These are phyloP conservation scores for Himantopus leucocephalus DNA, from an alignment of 2,113 vertebrate species.

Conservation along the genomic window DNA sequence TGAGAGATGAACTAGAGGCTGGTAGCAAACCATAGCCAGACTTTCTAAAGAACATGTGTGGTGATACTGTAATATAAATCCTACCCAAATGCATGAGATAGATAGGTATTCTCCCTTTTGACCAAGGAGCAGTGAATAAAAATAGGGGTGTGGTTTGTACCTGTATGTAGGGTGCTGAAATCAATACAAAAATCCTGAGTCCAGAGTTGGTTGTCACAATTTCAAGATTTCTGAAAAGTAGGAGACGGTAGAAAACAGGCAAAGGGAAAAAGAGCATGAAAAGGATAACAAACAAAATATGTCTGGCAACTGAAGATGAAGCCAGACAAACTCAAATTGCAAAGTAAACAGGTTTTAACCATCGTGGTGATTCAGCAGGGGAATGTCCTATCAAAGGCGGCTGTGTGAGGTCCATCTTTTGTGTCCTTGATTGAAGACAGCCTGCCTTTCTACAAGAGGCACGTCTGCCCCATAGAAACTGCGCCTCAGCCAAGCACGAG, in stretches of 20 bases:
- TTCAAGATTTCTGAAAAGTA: background rate
- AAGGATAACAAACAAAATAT: background rate
- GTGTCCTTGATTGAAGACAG: background rate
- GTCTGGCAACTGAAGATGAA: background rate
- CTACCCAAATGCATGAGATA: background rate
- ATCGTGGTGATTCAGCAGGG: background rate
- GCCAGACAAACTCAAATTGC: background rate
- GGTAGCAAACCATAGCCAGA: background rate
- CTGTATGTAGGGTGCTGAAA: background rate
- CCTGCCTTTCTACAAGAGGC: background rate
- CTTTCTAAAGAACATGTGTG: background rate
- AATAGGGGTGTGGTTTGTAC: rapidly evolving
- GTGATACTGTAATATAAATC: background rate
- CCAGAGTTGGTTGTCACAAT: background rate
- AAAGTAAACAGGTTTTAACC: conserved; percentile 27
- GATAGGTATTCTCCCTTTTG: background rate
- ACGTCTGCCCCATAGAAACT: background rate
- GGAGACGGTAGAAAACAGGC: background rate
- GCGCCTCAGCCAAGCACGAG: background rate
- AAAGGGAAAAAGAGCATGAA: background rate
- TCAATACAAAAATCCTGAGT: background rate
- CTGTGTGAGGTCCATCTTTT: background rate
- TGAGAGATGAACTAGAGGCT: background rate
- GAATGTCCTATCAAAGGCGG: background rate
- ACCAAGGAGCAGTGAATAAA: background rate